A percentile compares a stretch with the other conserved stretches of the same genome.
Conservation (phyloP, 2,113 vertebrate species). For the Sylvia atricapilla region DNA sequence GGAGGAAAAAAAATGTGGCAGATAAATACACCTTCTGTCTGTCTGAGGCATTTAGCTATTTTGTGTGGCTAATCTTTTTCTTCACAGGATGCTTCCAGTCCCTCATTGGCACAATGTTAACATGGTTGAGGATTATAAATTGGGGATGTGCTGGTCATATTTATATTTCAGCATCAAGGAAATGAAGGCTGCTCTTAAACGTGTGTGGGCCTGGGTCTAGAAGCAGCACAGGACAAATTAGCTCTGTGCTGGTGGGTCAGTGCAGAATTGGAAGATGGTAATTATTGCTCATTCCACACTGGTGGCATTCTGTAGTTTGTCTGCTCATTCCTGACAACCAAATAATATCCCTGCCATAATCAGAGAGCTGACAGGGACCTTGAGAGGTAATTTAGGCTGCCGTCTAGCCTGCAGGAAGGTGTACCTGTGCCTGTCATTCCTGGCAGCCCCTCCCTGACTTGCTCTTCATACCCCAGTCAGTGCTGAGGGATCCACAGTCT, state of each 20-base stretch:
- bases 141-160: neutral
- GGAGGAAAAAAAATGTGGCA: neutral
- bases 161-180: neutral
- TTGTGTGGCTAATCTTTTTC: neutral
- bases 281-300: neutral
- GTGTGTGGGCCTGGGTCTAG: neutral
- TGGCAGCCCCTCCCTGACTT: neutral
- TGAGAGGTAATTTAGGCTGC: neutral
- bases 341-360: neutral
- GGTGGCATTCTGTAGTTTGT: neutral
- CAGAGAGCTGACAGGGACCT: neutral
- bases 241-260: neutral
- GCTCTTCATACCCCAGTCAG: neutral
- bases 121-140: neutral
- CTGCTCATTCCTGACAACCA: neutral
- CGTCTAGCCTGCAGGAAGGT: neutral
- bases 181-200: neutral
- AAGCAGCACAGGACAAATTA: neutral
- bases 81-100: neutral
- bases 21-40: conserved; percentile 23
- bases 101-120: neutral
- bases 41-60: conserved; percentile 8
- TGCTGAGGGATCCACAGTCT: neutral
- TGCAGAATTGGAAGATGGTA: neutral
- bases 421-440: neutral